Evolutionary conservation across 1,140 invertebrate genomes (phyloP).

Genomic region (Halictus rubicundus): DNA sequence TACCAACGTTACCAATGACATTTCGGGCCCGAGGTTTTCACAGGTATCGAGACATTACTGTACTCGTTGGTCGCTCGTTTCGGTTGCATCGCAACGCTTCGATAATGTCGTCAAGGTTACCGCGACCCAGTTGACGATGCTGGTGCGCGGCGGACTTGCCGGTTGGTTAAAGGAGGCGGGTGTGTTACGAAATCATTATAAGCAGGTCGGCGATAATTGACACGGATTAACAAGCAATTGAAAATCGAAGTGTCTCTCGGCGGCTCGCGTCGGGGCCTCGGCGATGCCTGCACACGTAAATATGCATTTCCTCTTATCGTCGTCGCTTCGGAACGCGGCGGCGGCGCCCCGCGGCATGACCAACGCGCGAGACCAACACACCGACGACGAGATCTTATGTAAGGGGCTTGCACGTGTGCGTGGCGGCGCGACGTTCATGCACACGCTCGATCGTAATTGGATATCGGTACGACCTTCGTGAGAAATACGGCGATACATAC

Average conservation of each 20-base stretch:
- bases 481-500: slow-evolving; percentile 14
- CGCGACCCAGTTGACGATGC: slow-evolving; percentile 48
- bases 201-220: slow-evolving; percentile 54
- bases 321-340: not conserved
- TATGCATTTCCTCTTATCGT: slow-evolving; percentile 41
- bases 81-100: not conserved
- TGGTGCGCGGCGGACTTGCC: not conserved
- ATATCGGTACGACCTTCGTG: slow-evolving; percentile 44
- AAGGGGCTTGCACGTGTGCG: slow-evolving; percentile 3
- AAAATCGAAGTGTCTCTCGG: slow-evolving; percentile 19
- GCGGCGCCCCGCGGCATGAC: not conserved
- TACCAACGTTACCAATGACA: too few relatives aligned
- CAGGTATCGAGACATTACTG: too few relatives aligned
- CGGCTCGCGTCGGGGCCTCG: not conserved
- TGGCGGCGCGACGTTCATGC: not conserved
- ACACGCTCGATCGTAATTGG: slow-evolving; percentile 28
- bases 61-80: not conserved
- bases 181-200: slow-evolving; percentile 47
- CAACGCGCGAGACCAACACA: slow-evolving; percentile 2
- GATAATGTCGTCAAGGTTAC: slow-evolving; percentile 45
- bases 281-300: not conserved
- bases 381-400: slow-evolving; percentile 28
- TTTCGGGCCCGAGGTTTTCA: too few relatives aligned
- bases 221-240: slow-evolving; percentile 54
- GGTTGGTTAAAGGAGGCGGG: slow-evolving; percentile 3